These are phyloP conservation scores for Spodoptera frugiperda DNA, from an alignment of 1,140 invertebrate genomes.

Conservation along the genomic window DNA sequence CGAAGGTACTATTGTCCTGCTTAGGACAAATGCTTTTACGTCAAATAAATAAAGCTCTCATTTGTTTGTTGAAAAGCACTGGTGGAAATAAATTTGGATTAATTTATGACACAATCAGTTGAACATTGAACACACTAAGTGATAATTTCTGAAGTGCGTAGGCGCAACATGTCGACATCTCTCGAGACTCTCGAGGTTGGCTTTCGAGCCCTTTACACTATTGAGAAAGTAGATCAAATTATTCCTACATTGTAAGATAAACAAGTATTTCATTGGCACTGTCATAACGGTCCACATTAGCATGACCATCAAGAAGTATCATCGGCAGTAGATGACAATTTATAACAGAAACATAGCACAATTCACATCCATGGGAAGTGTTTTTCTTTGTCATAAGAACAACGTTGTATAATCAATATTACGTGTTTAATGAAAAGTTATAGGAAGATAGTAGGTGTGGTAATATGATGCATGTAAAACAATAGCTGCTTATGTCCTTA, in stretches of 20 bases:
- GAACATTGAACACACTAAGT: slow-evolving; percentile 4
- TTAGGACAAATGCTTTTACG: neutral
- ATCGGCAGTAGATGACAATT: neutral
- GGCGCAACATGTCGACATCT: slow-evolving; percentile 33
- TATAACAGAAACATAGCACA: neutral
- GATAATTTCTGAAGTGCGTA: slow-evolving; percentile 37
- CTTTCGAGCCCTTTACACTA: slow-evolving; percentile 35
- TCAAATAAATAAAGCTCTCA: neutral
- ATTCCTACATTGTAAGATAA: slow-evolving; percentile 22
- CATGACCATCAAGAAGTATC: neutral
- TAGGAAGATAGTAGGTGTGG: neutral
- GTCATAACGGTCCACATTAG: slow-evolving; percentile 2
- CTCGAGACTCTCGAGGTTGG: neutral
- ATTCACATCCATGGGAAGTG: slow-evolving; percentile 7
- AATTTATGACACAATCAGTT: slow-evolving; percentile 31
- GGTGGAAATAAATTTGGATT: slow-evolving; percentile 5
- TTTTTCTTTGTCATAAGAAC: slow-evolving; percentile 11
- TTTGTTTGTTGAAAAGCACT: neutral
- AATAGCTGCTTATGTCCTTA: slow-evolving; percentile 2
- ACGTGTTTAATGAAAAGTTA: slow-evolving; percentile 15
- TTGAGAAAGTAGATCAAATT: slow-evolving; percentile 40
- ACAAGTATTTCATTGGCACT: neutral
- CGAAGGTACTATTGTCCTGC: neutral
- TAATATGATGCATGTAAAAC: slow-evolving; percentile 15
- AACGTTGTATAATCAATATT: slow-evolving; percentile 17